These are phyloP conservation scores for Pampusana beccarii DNA, from an alignment of 2,113 vertebrate species.

Conservation along the genomic window DNA sequence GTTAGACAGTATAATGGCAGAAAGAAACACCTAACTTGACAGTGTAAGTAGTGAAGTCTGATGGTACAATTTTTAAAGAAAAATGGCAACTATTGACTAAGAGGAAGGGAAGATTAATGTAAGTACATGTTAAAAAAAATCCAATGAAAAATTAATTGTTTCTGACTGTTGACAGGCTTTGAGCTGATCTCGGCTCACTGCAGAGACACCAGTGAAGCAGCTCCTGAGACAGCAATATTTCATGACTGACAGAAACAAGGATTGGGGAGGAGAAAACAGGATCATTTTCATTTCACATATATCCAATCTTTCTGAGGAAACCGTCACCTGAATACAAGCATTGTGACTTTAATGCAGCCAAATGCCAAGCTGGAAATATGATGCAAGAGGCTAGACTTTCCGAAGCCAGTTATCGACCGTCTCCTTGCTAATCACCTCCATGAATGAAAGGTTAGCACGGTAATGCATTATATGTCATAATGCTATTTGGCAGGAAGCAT, in stretches of 20 bases:
- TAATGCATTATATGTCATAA: background rate
- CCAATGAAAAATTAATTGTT: background rate
- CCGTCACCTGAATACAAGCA: background rate
- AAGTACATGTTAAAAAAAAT: background rate
- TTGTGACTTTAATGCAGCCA: background rate
- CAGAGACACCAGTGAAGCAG: background rate
- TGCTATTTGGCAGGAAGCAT: background rate
- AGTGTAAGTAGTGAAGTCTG: background rate
- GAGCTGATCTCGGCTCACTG: background rate
- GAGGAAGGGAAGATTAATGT: background rate
- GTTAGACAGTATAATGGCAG: background rate
- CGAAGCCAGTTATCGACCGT: background rate
- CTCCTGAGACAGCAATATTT: background rate
- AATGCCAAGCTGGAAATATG: background rate
- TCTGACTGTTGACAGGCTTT: background rate
- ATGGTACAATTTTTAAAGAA: background rate
- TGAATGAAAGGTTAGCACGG: background rate
- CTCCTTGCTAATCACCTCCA: background rate
- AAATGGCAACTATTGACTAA: background rate
- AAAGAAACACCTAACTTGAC: background rate
- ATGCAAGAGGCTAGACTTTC: constrained; percentile 4
- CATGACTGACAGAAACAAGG: background rate
- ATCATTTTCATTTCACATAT: background rate
- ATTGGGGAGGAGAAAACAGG: background rate
- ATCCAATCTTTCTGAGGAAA: background rate